Base-by-base conservation (phyloP, 2,797 vertebrate species). In the Orientallactaga sibirica region DNA sequence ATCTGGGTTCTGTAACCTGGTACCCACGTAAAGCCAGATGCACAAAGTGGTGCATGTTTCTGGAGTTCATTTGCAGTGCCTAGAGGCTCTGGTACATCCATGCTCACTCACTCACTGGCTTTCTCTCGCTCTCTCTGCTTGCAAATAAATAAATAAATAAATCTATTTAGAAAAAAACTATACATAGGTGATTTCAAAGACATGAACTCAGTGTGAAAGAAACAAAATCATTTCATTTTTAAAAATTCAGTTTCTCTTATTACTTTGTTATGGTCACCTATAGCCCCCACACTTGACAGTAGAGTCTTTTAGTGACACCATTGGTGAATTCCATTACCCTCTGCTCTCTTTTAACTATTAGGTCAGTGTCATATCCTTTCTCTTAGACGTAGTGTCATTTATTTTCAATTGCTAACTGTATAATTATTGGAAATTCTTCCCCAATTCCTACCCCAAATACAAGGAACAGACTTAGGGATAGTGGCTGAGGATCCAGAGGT, bases 281-380 rank as follows among this genome's bases (percentile, higher is more conserved):
- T 43, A 41, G 20, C 0, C 24, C 10, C 1, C 0, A 1, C 3
- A 15, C 18, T 7, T 29, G 6, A 27, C 5, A 7, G 11, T 27
- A 8, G 29, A 25, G n/a, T 68, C 41, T 33, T 48, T 43, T 64
- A 6, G 7, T 0, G 55, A 43, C 0, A 3, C 11, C 27, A 5
- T 8, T 22, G 5, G 3, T 64, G 70, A 76, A 62, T 70, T 75
- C 67, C 22, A 12, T 15, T 15, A 73, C 9, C 74, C 33, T 79
- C 55, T 25, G 71, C 25, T 41, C 24, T 74, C 1, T 64, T 88
- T 58, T 19, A 29, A 78, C n/a, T 74, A 27, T 33, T 12, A 55
- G 10, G 25, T 73, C 12, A 37, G 3, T 41, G 27, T 68, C 74
- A 67, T 11, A 43, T n/a, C 18, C 7, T 33, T 80, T 85, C 41